Evolutionary conservation across 2,888 invertebrate genomes (phyloP), one percentile per base, ranked within the genome.

Genomic region (Drosophila lutescens): DNA sequence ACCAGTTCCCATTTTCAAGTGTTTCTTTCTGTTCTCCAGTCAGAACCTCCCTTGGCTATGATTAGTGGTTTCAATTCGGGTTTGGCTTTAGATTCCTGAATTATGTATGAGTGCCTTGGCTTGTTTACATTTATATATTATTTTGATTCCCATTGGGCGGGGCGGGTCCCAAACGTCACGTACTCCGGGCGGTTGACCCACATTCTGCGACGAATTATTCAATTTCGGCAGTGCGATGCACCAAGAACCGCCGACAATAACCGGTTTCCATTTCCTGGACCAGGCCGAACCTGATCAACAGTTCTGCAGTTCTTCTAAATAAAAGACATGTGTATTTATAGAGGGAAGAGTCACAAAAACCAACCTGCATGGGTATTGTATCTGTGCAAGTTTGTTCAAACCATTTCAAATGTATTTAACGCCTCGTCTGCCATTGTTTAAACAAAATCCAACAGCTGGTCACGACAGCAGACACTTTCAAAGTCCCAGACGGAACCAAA

Each of bases 171-270:
- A 30, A 15, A 26, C 17, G 43, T 55, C 60, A 86, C 76, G 80
- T 77, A 78, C 67, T 53, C 71, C 73, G 49, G 26, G n/a, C 55
- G 62, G 61, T 62, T 82, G 82, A 83, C 83, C 83, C 66, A 83
- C 70, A 73, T 83, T 67, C 34, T 17, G n/a, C 32, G 34, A 50
- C 44, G 20, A 66, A 82, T 83, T 82, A 83, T 77, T 86, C 70
- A 79, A 83, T 83, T 78, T 70, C 68, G 67, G 66, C 66, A 68
- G 51, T 65, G 30, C 62, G 15, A 61, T 66, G 75, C 58, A 51
- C 40, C 30, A 30, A 54, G 54, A 61, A 60, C 46, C 43, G 34
- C 23, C 38, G 13, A 13, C 38, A 10, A 44, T 47, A 67, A 77
- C 75, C 13, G 44, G 62, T 61, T 70, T 56, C 44, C 55, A 62